Percentiles rank a stretch among this genome's conserved stretches.
These are phyloP conservation scores for Leptura quadrifasciata DNA, from an alignment of 2,888 invertebrate genomes.

Conservation along the genomic window DNA sequence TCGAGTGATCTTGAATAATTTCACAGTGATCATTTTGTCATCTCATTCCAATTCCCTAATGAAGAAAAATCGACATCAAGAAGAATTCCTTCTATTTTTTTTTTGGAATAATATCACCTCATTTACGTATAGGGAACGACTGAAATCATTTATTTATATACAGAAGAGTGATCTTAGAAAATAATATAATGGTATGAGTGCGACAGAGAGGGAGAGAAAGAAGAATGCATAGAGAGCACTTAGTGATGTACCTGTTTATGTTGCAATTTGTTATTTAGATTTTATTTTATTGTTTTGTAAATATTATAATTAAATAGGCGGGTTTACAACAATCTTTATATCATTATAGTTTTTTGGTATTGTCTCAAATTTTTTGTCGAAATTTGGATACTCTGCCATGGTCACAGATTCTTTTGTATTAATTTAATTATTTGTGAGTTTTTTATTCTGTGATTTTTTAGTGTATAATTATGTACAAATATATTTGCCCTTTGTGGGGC, in stretches of 20 bases:
- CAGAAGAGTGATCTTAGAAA: conserved; percentile 47
- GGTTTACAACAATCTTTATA: conserved; percentile 58
- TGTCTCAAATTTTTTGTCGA: conserved; percentile 48
- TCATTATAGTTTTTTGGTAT: conserved; percentile 48
- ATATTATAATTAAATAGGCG: conserved; percentile 62
- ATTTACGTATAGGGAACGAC: conserved; percentile 58
- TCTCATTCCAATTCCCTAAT: conserved; percentile 66
- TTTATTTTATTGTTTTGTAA: conserved; percentile 72
- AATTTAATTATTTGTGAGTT: conserved; percentile 69
- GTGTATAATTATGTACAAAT: conserved; percentile 66
- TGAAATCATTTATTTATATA: conserved; percentile 60
- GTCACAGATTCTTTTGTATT: conserved; percentile 65
- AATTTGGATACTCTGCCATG: conserved; percentile 54
- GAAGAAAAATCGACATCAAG: conserved; percentile 19
- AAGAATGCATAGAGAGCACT: conserved; percentile 62
- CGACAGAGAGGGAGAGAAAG: conserved; percentile 55
- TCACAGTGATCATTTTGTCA: conserved; percentile 60
- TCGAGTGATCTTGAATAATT: conserved; percentile 50
- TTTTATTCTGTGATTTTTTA: conserved; percentile 73
- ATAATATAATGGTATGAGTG: conserved; percentile 42
- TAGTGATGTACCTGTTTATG: conserved; percentile 73
- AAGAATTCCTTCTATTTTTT: conserved; percentile 9
- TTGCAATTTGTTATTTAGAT: conserved; percentile 72
- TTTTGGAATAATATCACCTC: conserved; percentile 27
- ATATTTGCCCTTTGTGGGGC: conserved; percentile 58